Evolutionary conservation across 1,140 invertebrate species (phyloP).

Genomic region (Lucilia sericata): DNA sequence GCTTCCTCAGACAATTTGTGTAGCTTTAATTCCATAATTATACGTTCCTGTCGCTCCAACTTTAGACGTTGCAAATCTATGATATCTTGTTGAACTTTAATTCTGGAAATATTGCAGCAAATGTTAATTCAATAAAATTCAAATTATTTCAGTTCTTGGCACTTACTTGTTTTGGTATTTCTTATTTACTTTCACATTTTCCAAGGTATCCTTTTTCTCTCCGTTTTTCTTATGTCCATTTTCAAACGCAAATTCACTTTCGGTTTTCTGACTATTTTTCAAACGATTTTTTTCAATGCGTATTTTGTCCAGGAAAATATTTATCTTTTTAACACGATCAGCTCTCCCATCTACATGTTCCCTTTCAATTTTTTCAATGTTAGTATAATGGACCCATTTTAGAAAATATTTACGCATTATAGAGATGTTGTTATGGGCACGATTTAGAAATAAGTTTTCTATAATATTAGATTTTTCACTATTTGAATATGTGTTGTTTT

Average conservation of each 20-base stretch:
- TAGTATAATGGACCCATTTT: constrained; percentile 65
- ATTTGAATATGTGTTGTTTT: constrained; percentile 41
- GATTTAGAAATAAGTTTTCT: constrained; percentile 56
- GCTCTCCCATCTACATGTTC: constrained; percentile 53
- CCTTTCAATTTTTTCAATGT: constrained; percentile 60
- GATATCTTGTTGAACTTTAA: constrained; percentile 74
- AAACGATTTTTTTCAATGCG: constrained; percentile 61
- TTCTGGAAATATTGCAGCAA: constrained; percentile 63
- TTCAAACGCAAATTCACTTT: background rate
- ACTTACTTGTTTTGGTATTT: constrained; percentile 65
- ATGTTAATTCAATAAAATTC: background rate
- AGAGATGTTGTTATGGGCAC: constrained; percentile 49
- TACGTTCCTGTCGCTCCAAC: constrained; percentile 73
- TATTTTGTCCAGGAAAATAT: constrained; percentile 66
- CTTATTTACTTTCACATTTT: constrained; percentile 56
- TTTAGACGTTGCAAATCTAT: constrained; percentile 74
- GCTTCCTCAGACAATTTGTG: constrained; percentile 74
- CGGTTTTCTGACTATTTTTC: constrained; percentile 12
- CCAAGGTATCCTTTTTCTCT: constrained; percentile 49
- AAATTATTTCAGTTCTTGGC: background rate
- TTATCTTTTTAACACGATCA: constrained; percentile 63
- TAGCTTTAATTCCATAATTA: constrained; percentile 75
- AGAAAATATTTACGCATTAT: constrained; percentile 65
- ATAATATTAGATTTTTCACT: constrained; percentile 61
- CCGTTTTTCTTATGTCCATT: constrained; percentile 45